These are phyloP conservation scores for Onychostruthus taczanowskii DNA, from an alignment of 2,113 vertebrate genomes.

Conservation along the genomic window DNA sequence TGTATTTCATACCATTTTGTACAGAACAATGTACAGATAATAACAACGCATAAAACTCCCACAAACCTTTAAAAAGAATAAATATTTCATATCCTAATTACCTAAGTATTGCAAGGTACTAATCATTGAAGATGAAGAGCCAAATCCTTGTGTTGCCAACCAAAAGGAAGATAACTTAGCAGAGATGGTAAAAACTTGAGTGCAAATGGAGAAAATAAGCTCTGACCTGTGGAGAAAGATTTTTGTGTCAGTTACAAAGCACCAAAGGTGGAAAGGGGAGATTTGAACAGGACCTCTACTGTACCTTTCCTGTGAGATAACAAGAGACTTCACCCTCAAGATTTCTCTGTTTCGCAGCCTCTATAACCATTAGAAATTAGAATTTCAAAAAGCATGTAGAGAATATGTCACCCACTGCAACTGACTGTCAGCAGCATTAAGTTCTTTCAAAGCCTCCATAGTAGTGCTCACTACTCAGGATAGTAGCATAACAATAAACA, in stretches of 20 bases:
- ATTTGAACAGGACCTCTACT: neutral
- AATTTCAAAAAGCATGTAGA: neutral
- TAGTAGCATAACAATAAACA: neutral
- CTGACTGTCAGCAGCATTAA: neutral
- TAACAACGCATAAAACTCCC: neutral
- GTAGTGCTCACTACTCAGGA: neutral
- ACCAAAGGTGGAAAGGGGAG: neutral
- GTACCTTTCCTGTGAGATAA: neutral
- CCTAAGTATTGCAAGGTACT: neutral
- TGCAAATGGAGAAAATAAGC: neutral
- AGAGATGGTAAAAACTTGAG: neutral
- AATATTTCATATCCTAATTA: neutral
- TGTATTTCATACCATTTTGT: neutral
- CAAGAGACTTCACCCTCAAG: neutral
- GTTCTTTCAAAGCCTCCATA: neutral
- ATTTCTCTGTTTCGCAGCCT: neutral
- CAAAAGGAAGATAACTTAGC: neutral
- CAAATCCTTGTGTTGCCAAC: neutral
- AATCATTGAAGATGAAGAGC: neutral
- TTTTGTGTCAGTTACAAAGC: neutral
- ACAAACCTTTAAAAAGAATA: neutral
- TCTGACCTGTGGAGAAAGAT: neutral
- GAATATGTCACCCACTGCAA: neutral
- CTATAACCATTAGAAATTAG: neutral
- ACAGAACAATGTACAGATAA: neutral